A percentile compares a stretch with the other conserved stretches of the same genome.
Conservation (phyloP, 2,797 vertebrate genomes). For the Chrysolophus pictus region DNA sequence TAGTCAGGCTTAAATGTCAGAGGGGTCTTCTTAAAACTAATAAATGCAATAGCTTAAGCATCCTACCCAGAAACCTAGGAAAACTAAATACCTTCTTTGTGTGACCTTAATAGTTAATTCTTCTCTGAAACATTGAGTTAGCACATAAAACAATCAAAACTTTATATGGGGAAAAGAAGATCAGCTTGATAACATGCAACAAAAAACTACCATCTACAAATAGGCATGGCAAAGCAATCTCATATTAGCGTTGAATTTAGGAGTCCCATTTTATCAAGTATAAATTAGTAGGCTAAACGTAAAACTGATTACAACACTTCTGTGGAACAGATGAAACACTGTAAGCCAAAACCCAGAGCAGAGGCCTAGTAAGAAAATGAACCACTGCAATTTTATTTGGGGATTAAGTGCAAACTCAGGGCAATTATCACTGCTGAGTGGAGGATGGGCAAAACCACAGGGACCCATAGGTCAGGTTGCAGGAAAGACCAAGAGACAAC, state of each 20-base stretch:
- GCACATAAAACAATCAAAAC: neutral
- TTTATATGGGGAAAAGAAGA: neutral
- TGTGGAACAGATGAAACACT: constrained; percentile 2
- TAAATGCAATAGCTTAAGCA: neutral
- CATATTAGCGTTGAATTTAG: neutral
- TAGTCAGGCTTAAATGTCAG: neutral
- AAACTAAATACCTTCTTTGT: neutral
- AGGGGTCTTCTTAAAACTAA: constrained; percentile 2
- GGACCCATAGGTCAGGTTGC: neutral
- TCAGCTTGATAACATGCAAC: neutral
- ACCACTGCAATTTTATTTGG: neutral
- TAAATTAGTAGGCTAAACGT: constrained; percentile 27
- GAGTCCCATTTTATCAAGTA: neutral
- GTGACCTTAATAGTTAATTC: neutral
- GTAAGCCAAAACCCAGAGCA: constrained; percentile 8
- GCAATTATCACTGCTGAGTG: neutral
- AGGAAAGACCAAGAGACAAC: neutral
- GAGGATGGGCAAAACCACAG: constrained; percentile 23
- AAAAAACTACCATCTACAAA: neutral
- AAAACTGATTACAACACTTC: constrained; percentile 35
- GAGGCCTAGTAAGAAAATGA: constrained; percentile 10
- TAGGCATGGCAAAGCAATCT: neutral
- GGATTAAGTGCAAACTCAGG: constrained; percentile 6
- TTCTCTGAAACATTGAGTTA: neutral
- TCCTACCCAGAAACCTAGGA: neutral